Conservation (phyloP, 30 jellyfish, hydroid and myxozoan genomes). For the Clytia hemisphaerica region DNA sequence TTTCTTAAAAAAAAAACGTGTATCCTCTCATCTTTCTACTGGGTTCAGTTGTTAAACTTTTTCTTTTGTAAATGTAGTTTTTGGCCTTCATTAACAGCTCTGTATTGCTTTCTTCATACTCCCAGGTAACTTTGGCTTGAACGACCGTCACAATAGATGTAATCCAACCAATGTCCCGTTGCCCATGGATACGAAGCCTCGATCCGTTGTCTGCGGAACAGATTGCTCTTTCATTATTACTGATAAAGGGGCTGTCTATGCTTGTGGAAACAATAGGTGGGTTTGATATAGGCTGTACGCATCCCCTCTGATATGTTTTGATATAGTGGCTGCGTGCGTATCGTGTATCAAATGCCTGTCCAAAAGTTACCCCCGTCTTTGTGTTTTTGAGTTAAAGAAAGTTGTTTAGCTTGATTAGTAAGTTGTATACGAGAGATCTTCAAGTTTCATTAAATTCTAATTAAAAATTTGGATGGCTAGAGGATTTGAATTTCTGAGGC, state of each 20-base stretch:
- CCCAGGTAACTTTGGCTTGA: slow-evolving; percentile 86
- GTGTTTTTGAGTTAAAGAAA: not conserved
- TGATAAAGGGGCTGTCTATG: slow-evolving; percentile 52
- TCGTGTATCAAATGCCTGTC: too few species aligned
- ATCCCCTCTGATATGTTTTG: not conserved
- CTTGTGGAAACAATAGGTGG: slow-evolving; percentile 91
- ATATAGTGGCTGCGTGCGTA: too few species aligned
- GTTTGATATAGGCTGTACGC: not conserved
- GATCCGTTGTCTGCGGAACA: slow-evolving; percentile 64
- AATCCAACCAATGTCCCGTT: slow-evolving; percentile 55
- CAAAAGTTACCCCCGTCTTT: not conserved
- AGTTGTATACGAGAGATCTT: too few species aligned
- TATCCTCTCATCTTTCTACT: not conserved
- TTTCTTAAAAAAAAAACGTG: too few species aligned
- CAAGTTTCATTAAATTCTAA: too few species aligned
- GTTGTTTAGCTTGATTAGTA: too few species aligned
- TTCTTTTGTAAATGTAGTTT: not conserved
- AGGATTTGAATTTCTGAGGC: too few species aligned
- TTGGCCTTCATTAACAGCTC: too few species aligned
- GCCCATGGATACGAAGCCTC: slow-evolving; percentile 42
- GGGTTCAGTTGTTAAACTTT: too few species aligned
- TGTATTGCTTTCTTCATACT: too few species aligned
- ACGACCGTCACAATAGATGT: slow-evolving; percentile 32
- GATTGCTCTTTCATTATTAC: slow-evolving; percentile 71
- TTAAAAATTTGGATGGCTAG: too few species aligned